Percentiles rank a stretch among this genome's conserved stretches.
Conservation (phyloP, 2,888 invertebrate genomes). For the Psylliodes chrysocephalus region DNA sequence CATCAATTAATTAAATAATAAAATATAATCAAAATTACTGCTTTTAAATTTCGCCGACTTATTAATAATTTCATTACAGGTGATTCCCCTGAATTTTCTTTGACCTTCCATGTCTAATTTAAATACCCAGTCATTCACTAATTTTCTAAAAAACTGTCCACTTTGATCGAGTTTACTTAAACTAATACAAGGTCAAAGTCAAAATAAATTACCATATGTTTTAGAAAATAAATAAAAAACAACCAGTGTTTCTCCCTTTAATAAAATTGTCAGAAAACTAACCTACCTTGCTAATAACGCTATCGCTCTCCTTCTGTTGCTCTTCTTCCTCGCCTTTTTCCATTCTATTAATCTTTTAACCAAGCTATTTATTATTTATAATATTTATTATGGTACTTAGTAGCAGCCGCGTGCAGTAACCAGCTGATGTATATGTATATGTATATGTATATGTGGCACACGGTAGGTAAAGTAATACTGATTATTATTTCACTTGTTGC, state of each 20-base stretch:
- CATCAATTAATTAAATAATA: no score
- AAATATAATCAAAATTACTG: no score
- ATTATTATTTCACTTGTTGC: slow-evolving; percentile 2
- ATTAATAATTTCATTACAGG: no score
- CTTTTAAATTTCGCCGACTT: no score
- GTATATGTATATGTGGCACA: not conserved
- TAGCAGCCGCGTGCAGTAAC: not conserved
- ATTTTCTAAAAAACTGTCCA: no score
- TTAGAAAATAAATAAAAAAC: not conserved
- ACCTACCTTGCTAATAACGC: slow-evolving; percentile 23
- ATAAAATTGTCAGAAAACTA: slow-evolving; percentile 1
- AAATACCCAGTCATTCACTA: no score
- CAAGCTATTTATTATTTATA: not conserved
- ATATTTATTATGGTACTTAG: no score
- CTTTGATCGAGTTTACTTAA: no score
- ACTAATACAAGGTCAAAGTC: not conserved
- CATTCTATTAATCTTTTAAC: not conserved
- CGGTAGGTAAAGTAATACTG: not conserved
- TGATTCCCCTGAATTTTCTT: no score
- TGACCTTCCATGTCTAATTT: no score
- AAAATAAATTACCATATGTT: slow-evolving; percentile 16
- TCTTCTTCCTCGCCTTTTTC: slow-evolving; percentile 4
- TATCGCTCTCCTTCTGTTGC: not conserved
- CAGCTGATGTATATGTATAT: not conserved
- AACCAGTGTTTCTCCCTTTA: no score